A percentile compares a stretch with the other conserved stretches of the same genome.
These are phyloP conservation scores for Cosmia trapezina DNA, from an alignment of 2,888 invertebrate genomes.

Conservation along the genomic window DNA sequence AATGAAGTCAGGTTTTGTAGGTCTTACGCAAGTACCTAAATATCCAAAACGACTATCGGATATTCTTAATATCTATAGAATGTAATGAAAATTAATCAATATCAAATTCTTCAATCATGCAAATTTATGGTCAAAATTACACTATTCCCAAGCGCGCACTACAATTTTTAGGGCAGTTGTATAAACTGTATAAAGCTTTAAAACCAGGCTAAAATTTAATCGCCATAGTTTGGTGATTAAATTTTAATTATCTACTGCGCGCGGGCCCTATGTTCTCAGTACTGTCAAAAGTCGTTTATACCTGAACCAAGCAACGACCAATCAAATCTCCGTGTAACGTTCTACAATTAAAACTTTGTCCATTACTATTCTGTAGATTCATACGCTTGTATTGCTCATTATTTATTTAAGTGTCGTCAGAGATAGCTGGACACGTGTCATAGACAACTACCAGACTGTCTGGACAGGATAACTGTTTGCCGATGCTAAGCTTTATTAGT, in stretches of 20 bases:
- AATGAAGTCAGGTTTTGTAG: constrained; percentile 29
- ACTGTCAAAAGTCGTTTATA: constrained; percentile 28
- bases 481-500: constrained; percentile 48
- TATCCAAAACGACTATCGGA: constrained; percentile 19
- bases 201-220: not conserved
- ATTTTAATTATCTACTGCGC: not conserved
- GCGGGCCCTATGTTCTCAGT: not conserved
- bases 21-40: no score
- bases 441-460: constrained; percentile 46
- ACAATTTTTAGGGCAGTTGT: not conserved
- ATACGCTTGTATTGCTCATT: constrained; percentile 51
- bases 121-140: constrained; percentile 12
- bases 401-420: constrained; percentile 59
- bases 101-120: constrained; percentile 30
- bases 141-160: not conserved
- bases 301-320: constrained; percentile 3
- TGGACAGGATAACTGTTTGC: constrained; percentile 62
- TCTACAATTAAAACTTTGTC: constrained; percentile 21
- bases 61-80: constrained; percentile 22
- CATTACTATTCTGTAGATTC: constrained; percentile 52
- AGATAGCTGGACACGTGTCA: constrained; percentile 56
- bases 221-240: not conserved
- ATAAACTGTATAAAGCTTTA: not conserved
- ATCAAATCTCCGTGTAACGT: constrained; percentile 15
- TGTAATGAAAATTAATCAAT: constrained; percentile 14